phyloP scores from a whole-genome alignment of 2,888 invertebrate species.

The Synergus japonicus region DNA sequence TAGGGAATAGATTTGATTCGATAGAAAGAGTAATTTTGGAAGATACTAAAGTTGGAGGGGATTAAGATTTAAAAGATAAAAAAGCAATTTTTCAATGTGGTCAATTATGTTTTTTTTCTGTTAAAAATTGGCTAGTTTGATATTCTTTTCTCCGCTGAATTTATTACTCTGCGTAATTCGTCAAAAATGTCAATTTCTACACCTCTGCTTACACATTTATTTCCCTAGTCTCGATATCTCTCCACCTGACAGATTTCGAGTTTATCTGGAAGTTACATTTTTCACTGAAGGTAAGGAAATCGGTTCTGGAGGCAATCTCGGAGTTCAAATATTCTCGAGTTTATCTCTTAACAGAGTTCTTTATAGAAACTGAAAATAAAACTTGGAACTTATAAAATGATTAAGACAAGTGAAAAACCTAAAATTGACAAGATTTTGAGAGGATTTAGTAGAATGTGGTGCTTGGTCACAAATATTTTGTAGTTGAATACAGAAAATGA shows the following conservation, averaged over 20 bases:
- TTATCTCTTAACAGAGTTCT: conserved; percentile 20
- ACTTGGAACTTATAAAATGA: not conserved
- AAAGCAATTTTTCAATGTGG: too few species aligned
- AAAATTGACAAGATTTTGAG: not conserved
- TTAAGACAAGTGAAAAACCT: not conserved
- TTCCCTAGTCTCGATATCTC: conserved; percentile 15
- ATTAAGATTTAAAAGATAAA: not conserved
- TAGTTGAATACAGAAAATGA: too few species aligned
- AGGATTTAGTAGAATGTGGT: too few species aligned
- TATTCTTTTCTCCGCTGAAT: not conserved
- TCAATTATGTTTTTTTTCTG: not conserved
- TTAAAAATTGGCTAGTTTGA: too few species aligned
- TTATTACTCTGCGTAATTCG: not conserved
- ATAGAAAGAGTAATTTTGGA: too few species aligned
- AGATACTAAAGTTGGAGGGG: not conserved
- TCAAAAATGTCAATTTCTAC: not conserved
- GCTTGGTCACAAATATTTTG: too few species aligned
- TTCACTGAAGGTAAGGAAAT: conserved; percentile 31
- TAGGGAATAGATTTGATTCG: not conserved
- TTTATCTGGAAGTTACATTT: conserved; percentile 36
- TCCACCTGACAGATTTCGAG: conserved; percentile 15
- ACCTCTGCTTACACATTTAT: conserved; percentile 4
- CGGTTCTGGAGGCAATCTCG: conserved; percentile 28
- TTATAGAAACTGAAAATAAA: not conserved
- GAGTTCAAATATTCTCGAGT: conserved; percentile 33